Percentiles rank a stretch among this genome's conserved stretches.
phyloP scores from a whole-genome alignment of 2,113 vertebrate species.

The Suncus etruscus region DNA sequence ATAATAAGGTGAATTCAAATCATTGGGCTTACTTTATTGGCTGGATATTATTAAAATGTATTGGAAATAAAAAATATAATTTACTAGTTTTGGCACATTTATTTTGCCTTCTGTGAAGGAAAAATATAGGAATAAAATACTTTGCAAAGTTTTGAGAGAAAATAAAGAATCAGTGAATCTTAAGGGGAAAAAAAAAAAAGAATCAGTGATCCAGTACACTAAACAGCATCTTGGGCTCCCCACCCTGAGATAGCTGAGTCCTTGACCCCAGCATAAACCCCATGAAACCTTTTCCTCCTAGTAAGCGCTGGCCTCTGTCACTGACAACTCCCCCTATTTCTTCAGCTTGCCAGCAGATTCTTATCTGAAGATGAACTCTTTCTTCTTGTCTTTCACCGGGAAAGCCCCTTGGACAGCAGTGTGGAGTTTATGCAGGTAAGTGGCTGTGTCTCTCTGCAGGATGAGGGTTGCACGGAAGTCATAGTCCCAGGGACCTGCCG shows the following conservation, averaged over 20 bases:
- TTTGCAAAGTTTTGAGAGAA: no score
- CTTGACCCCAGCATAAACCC: not conserved
- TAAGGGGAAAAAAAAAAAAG: no score
- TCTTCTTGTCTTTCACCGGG: slow-evolving; percentile 94
- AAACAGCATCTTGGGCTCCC: not conserved
- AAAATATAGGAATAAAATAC: no score
- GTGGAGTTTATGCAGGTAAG: slow-evolving; percentile 97
- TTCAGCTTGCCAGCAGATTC: slow-evolving; percentile 94
- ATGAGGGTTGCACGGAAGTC: not conserved
- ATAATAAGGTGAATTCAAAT: no score
- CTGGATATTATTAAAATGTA: no score
- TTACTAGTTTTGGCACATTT: no score
- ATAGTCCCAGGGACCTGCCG: not conserved
- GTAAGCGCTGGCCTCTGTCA: not conserved
- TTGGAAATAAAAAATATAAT: no score
- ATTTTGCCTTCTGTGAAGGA: no score
- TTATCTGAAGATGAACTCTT: slow-evolving; percentile 96
- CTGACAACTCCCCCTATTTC: slow-evolving; percentile 22
- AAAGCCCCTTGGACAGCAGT: slow-evolving; percentile 95
- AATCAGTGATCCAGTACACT: not conserved
- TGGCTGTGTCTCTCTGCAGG: not conserved
- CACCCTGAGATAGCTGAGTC: no score
- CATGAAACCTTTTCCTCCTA: not conserved
- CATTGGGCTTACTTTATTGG: no score
- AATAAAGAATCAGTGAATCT: no score